Conservation (phyloP, 1,140 invertebrate species). For the Eumeta japonica region DNA sequence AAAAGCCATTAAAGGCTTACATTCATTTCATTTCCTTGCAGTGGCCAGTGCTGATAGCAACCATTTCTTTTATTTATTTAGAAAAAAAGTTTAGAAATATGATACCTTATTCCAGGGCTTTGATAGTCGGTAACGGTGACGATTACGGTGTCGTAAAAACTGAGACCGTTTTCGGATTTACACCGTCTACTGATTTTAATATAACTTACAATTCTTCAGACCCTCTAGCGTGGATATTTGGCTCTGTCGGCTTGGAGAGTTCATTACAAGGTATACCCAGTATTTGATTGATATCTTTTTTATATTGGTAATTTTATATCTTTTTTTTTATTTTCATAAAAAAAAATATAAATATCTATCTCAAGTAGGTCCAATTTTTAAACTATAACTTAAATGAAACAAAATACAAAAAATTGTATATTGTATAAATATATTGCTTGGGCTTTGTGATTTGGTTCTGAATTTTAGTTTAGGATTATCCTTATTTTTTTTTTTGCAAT, state of each 20-base stretch:
- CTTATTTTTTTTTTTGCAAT: too few species aligned
- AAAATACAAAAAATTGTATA: too few species aligned
- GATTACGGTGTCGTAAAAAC: slow-evolving; percentile 34
- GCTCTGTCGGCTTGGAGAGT: slow-evolving; percentile 17
- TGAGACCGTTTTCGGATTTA: slow-evolving; percentile 26
- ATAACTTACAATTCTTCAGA: slow-evolving; percentile 16
- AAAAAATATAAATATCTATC: too few species aligned
- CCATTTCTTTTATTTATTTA: neutral
- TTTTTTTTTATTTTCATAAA: too few species aligned
- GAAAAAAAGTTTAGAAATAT: slow-evolving; percentile 15
- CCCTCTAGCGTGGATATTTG: slow-evolving; percentile 23
- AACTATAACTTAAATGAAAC: too few species aligned
- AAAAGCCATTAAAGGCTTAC: slow-evolving; percentile 11
- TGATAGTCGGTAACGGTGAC: slow-evolving; percentile 26
- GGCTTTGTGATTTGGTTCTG: too few species aligned
- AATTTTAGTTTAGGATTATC: too few species aligned
- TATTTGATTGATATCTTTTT: neutral
- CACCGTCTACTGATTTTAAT: slow-evolving; percentile 14
- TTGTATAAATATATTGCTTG: too few species aligned
- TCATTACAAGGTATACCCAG: slow-evolving; percentile 24
- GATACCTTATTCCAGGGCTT: slow-evolving; percentile 24
- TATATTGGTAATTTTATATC: neutral
- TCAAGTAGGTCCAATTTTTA: too few species aligned
- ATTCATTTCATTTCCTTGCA: too few species aligned
- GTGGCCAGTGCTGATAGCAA: too few species aligned